Percentiles rank a stretch among this genome's conserved stretches.
phyloP scores from a whole-genome alignment of 2,888 invertebrate species.

The Chelonus formosanus region DNA sequence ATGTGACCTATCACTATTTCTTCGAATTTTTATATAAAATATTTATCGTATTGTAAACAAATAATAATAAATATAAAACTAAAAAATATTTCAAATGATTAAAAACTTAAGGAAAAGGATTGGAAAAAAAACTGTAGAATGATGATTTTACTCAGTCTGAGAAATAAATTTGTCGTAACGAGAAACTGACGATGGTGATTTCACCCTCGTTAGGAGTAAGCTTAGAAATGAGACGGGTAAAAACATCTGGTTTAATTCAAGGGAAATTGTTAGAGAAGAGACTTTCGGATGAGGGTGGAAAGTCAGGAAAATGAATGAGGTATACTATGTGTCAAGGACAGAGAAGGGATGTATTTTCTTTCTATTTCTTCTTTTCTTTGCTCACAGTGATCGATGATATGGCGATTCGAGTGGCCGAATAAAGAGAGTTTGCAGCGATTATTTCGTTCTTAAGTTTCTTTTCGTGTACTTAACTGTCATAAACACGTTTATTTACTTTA shows the following conservation, averaged over 20 bases:
- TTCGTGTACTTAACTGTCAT: neutral
- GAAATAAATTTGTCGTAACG: slow-evolving; percentile 9
- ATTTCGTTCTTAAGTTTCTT: slow-evolving; percentile 3
- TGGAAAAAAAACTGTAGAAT: neutral
- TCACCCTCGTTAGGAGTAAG: slow-evolving; percentile 16
- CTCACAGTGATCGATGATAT: slow-evolving; percentile 33
- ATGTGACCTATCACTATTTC: no score
- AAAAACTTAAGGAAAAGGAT: neutral
- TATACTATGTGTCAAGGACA: slow-evolving; percentile 45
- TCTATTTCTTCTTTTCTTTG: slow-evolving; percentile 2
- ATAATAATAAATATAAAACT: no score
- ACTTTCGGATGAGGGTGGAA: neutral
- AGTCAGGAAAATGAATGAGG: slow-evolving; percentile 42
- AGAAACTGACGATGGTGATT: slow-evolving; percentile 18
- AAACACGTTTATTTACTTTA: neutral
- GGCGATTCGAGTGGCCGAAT: slow-evolving; percentile 27
- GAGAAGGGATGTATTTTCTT: slow-evolving; percentile 44
- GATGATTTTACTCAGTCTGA: no score
- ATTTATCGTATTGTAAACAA: no score
- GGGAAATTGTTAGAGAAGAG: neutral
- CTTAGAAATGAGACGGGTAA: slow-evolving; percentile 7
- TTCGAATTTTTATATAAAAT: no score
- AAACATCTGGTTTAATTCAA: slow-evolving; percentile 23
- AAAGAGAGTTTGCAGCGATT: slow-evolving; percentile 12
- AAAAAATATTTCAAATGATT: neutral